phyloP scores from a whole-genome alignment of 2,113 vertebrate species.

The Philantomba maxwellii region DNA sequence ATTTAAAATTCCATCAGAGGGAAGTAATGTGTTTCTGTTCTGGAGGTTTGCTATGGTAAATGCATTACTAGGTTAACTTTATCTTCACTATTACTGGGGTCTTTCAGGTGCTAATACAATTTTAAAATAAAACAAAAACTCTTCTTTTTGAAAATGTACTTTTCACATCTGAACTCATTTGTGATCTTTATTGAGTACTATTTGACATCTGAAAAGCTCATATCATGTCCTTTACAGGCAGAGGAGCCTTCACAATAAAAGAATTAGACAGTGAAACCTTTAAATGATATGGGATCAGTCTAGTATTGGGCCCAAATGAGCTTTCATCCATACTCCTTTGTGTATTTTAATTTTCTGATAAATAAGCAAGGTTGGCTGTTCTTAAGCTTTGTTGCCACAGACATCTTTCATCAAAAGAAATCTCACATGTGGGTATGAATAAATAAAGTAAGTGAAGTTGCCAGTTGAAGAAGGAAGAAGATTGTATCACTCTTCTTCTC shows the following conservation, averaged over 20 bases:
- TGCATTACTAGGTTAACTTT: conserved; percentile 72
- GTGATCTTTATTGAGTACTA: conserved; percentile 26
- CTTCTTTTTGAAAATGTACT: conserved; percentile 39
- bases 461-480: background rate
- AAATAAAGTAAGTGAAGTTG: background rate
- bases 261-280: background rate
- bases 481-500: background rate
- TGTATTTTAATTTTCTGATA: conserved; percentile 45
- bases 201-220: conserved; percentile 24
- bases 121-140: conserved; percentile 63
- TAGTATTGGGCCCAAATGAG: background rate
- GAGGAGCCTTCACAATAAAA: background rate
- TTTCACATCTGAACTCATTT: conserved; percentile 18
- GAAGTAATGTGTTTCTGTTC: conserved; percentile 70
- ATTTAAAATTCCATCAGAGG: conserved; percentile 75
- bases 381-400: background rate
- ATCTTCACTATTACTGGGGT: conserved; percentile 66
- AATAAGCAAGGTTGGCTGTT: background rate
- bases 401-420: background rate
- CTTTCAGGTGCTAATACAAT: conserved; percentile 51
- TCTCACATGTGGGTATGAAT: background rate
- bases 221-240: background rate
- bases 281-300: conserved; percentile 16
- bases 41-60: conserved; percentile 64
- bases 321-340: background rate